These are phyloP conservation scores for Parnassius orleans DNA, from an alignment of 2,888 invertebrate species.

Conservation along the genomic window DNA sequence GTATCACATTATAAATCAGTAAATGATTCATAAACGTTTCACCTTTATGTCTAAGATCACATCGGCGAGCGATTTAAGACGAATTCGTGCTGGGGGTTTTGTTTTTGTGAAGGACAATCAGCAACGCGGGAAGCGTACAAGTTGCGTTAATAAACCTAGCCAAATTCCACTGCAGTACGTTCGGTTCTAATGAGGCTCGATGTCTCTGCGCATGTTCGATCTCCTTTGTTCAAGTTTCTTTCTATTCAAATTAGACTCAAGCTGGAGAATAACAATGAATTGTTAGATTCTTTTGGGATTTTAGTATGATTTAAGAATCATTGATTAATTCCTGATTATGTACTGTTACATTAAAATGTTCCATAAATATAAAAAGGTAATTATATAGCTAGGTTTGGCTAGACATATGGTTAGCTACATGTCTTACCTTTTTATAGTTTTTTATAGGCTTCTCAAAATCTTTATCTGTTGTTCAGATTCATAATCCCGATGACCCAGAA, in stretches of 20 bases:
- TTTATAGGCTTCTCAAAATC: too few relatives aligned
- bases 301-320: background rate
- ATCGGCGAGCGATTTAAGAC: slow-evolving; percentile 58
- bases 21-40: slow-evolving; percentile 38
- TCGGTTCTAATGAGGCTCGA: slow-evolving; percentile 15
- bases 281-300: slow-evolving; percentile 18
- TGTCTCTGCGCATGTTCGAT: slow-evolving; percentile 6
- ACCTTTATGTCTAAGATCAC: slow-evolving; percentile 43
- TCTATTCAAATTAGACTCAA: slow-evolving; percentile 28
- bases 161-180: slow-evolving; percentile 23
- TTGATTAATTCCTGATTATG: background rate
- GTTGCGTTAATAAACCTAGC: slow-evolving; percentile 39
- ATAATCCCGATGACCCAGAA: too few relatives aligned
- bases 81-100: slow-evolving; percentile 50
- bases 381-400: too few relatives aligned
- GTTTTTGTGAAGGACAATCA: slow-evolving; percentile 57
- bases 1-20: slow-evolving; percentile 23
- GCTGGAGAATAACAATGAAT: slow-evolving; percentile 23
- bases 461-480: too few relatives aligned
- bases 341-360: background rate
- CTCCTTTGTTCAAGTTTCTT: slow-evolving; percentile 28
- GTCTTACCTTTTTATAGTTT: too few relatives aligned
- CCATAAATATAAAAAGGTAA: too few relatives aligned
- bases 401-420: too few relatives aligned
- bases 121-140: slow-evolving; percentile 65